Percentiles rank a stretch among this genome's conserved stretches.
phyloP scores from a whole-genome alignment of 2,888 invertebrate genomes.

The Polydrusus cervinus region DNA sequence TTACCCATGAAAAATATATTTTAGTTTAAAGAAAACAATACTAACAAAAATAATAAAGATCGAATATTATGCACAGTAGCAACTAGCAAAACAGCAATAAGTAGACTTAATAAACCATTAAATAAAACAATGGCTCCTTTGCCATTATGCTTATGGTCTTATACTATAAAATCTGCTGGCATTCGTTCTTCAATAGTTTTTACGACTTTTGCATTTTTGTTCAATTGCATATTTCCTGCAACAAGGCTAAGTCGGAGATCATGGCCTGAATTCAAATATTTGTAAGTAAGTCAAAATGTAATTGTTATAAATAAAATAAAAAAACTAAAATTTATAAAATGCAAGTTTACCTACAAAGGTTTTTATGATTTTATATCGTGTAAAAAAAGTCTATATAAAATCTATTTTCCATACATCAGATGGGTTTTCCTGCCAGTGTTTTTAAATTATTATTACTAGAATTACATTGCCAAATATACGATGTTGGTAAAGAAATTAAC shows the following conservation, averaged over 20 bases:
- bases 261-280: slow-evolving; percentile 4
- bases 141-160: slow-evolving; percentile 29
- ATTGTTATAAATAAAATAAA: not conserved
- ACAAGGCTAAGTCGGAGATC: slow-evolving; percentile 14
- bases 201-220: slow-evolving; percentile 37
- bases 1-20: not conserved
- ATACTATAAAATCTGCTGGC: slow-evolving; percentile 14
- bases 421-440: too few species aligned
- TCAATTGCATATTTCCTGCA: slow-evolving; percentile 27
- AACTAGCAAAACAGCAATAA: slow-evolving; percentile 29
- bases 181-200: slow-evolving; percentile 35
- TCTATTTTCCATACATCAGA: too few species aligned
- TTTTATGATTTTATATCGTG: too few species aligned
- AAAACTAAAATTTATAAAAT: not conserved
- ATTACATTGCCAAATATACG: too few species aligned
- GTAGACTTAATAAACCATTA: slow-evolving; percentile 37
- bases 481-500: too few species aligned
- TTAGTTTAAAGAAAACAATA: too few species aligned
- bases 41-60: not conserved
- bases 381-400: too few species aligned
- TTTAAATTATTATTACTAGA: too few species aligned
- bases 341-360: too few species aligned
- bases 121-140: slow-evolving; percentile 38
- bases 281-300: not conserved
- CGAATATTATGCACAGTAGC: slow-evolving; percentile 30